These are phyloP conservation scores for Harpagifer antarcticus DNA, from an alignment of 2,797 vertebrate genomes.

Conservation along the genomic window DNA sequence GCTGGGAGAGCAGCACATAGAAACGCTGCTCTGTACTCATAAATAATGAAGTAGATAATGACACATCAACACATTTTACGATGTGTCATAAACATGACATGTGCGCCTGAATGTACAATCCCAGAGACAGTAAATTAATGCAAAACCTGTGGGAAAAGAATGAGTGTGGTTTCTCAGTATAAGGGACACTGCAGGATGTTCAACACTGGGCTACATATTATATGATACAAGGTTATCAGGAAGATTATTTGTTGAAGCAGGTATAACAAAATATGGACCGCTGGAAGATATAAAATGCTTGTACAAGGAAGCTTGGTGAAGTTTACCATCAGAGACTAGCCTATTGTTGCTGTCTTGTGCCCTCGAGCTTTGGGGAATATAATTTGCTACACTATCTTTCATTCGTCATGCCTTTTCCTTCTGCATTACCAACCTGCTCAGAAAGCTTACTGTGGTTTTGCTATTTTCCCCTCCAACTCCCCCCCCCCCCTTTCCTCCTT, in stretches of 20 bases:
- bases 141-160: background rate
- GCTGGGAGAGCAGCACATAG: constrained; percentile 13
- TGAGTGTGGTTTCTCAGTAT: constrained; percentile 4
- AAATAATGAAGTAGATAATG: constrained; percentile 63
- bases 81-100: constrained; percentile 53
- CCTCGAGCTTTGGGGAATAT: constrained; percentile 59
- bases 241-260: constrained; percentile 48
- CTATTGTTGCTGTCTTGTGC: constrained; percentile 54
- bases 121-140: constrained; percentile 16
- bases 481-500: constrained; percentile 32
- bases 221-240: constrained; percentile 63
- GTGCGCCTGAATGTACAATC: constrained; percentile 50
- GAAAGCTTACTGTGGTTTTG: constrained; percentile 32
- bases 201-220: constrained; percentile 24
- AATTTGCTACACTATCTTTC: constrained; percentile 46
- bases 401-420: constrained; percentile 54
- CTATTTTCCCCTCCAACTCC: background rate
- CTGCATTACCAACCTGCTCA: constrained; percentile 34
- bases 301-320: constrained; percentile 29
- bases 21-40: constrained; percentile 34
- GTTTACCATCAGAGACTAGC: constrained; percentile 48
- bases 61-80: constrained; percentile 60
- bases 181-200: constrained; percentile 33
- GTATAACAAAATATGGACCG: constrained; percentile 51
- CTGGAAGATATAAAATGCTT: constrained; percentile 55